Percentiles rank a stretch among this genome's conserved stretches.
phyloP scores from a whole-genome alignment of 2,888 invertebrate species.

The Acanthosepion esculentum region DNA sequence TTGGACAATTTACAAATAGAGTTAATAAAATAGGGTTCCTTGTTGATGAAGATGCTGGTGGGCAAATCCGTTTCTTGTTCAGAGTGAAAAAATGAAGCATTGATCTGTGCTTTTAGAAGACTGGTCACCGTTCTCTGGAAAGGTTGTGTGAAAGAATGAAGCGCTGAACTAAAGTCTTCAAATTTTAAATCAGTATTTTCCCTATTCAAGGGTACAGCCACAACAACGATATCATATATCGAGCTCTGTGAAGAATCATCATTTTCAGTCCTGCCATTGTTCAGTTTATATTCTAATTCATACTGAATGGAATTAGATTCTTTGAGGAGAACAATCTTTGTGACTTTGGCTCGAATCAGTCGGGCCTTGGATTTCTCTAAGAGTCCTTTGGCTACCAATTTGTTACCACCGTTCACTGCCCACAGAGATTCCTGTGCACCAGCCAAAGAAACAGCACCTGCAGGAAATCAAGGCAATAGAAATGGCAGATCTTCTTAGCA shows the following conservation, averaged over 20 bases:
- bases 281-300: constrained; percentile 59
- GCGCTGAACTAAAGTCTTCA: constrained; percentile 72
- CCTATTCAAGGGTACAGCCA: constrained; percentile 78
- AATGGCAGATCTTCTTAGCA: not conserved
- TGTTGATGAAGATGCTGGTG: constrained; percentile 76
- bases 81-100: constrained; percentile 76
- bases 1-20: constrained; percentile 75
- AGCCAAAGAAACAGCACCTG: constrained; percentile 78
- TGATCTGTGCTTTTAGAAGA: constrained; percentile 78
- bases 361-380: constrained; percentile 74
- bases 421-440: constrained; percentile 78
- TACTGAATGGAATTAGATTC: constrained; percentile 60
- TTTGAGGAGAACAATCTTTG: constrained; percentile 57
- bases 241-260: constrained; percentile 49
- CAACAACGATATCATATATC: constrained; percentile 79
- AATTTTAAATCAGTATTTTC: constrained; percentile 75
- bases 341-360: constrained; percentile 73
- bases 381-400: constrained; percentile 66
- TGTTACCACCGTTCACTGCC: constrained; percentile 80
- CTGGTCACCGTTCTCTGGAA: constrained; percentile 79
- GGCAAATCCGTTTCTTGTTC: constrained; percentile 66
- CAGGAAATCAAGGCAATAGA: not conserved
- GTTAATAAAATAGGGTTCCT: constrained; percentile 76
- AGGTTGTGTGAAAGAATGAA: constrained; percentile 59
- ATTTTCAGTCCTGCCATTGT: not conserved